Evolutionary conservation across 2,797 vertebrate genomes (phyloP).

Genomic region (Chelmon rostratus): DNA sequence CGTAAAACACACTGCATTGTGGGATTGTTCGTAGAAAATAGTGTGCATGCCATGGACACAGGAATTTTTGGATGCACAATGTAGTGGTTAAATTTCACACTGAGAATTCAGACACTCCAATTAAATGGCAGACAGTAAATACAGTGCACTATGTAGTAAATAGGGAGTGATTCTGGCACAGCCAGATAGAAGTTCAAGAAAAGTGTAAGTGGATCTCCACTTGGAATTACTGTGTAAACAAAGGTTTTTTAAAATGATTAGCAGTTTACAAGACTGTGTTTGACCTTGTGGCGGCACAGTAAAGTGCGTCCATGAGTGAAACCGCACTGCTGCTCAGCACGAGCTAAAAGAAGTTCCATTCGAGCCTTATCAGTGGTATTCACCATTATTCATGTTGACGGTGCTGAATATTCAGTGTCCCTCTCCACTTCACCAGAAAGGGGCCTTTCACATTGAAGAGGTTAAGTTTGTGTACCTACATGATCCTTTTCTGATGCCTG

Average conservation of each 20-base stretch:
- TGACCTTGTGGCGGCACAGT: not conserved
- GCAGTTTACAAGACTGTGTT: not conserved
- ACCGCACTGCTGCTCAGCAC: not conserved
- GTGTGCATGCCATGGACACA: not conserved
- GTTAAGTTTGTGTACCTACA: slow-evolving; percentile 19
- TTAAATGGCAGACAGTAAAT: not conserved
- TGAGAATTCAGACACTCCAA: not conserved
- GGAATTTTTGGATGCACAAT: no score
- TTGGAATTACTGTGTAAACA: not conserved
- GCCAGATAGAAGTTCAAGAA: not conserved
- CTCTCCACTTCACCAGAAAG: not conserved
- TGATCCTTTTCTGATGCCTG: slow-evolving; percentile 15
- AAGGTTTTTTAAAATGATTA: not conserved
- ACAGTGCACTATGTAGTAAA: not conserved
- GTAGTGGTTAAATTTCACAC: not conserved
- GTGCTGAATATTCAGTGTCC: slow-evolving; percentile 26
- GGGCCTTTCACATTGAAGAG: slow-evolving; percentile 33
- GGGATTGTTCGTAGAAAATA: not conserved
- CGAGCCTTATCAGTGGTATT: not conserved
- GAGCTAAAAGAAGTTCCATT: not conserved
- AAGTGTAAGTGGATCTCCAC: not conserved
- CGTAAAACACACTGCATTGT: no score
- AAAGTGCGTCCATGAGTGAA: not conserved
- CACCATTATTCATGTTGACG: slow-evolving; percentile 2
- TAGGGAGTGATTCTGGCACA: not conserved